phyloP scores from a whole-genome alignment of 2,888 invertebrate species.

The Ctenicera cuprea region DNA sequence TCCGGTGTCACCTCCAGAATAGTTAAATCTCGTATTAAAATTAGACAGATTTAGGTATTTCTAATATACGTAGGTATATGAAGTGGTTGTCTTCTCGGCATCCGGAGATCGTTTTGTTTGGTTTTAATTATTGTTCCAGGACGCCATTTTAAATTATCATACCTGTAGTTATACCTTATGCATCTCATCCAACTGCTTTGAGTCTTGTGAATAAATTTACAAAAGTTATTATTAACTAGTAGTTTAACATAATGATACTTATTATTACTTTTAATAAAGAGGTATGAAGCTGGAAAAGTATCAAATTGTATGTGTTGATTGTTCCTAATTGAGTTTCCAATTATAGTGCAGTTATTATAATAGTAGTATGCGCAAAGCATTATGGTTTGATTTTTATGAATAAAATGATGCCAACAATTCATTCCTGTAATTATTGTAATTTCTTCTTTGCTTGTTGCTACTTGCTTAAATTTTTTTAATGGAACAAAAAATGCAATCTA shows the following conservation, averaged over 20 bases:
- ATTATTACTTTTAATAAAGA: not conserved
- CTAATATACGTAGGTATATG: conserved; percentile 6
- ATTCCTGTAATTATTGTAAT: no score
- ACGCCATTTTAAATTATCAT: not conserved
- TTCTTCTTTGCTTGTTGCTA: no score
- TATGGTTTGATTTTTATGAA: not conserved
- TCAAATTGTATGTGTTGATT: not conserved
- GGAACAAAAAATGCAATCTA: no score
- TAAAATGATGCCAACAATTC: not conserved
- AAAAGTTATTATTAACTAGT: not conserved
- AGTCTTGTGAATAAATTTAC: not conserved
- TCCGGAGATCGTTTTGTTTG: not conserved
- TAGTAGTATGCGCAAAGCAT: not conserved
- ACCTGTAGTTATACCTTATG: not conserved
- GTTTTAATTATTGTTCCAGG: not conserved
- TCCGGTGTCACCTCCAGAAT: conserved; percentile 37
- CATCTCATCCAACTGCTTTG: not conserved
- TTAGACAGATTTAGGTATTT: conserved; percentile 26
- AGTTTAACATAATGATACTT: not conserved
- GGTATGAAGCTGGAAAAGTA: conserved; percentile 13
- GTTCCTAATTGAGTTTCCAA: not conserved
- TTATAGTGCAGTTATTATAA: conserved; percentile 10
- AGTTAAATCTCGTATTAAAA: conserved; percentile 25
- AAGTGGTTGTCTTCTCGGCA: not conserved
- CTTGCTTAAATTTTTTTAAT: no score